Conservation (phyloP, 2,888 invertebrate genomes). For the Erannis defoliaria region DNA sequence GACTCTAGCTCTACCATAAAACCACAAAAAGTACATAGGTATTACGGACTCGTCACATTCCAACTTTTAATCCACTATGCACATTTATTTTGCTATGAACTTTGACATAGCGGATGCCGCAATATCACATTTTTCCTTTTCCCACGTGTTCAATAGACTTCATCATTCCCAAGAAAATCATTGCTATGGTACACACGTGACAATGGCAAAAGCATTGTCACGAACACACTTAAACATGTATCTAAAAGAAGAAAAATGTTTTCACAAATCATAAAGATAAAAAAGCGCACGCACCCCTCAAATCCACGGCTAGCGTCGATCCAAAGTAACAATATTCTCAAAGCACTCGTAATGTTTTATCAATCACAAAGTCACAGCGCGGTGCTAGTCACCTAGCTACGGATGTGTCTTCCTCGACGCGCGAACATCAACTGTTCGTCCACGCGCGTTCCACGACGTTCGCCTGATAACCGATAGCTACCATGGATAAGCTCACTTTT, state of each 20-base stretch:
- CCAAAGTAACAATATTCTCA: conserved; percentile 56
- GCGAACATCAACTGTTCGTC: conserved; percentile 82
- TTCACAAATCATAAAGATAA: conserved; percentile 8
- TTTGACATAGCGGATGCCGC: conserved; percentile 18
- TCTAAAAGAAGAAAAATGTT: background rate
- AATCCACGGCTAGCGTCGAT: conserved; percentile 54
- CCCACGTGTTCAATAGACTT: conserved; percentile 29
- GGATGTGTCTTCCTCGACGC: conserved; percentile 83
- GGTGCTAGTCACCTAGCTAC: conserved; percentile 62
- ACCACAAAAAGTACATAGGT: background rate
- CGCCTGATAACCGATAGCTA: conserved; percentile 79
- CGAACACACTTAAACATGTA: conserved; percentile 4
- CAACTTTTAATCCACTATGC: conserved; percentile 1
- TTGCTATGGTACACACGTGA: conserved; percentile 6
- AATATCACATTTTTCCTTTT: conserved; percentile 24
- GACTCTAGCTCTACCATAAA: background rate
- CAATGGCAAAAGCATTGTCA: conserved; percentile 25
- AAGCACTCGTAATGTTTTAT: conserved; percentile 66
- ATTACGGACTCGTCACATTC: background rate
- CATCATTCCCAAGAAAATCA: conserved; percentile 7
- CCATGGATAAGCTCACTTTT: conserved; percentile 66
- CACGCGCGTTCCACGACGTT: conserved; percentile 59
- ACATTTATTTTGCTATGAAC: conserved; percentile 14
- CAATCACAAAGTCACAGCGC: conserved; percentile 67
- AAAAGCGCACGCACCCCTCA: conserved; percentile 72